Base-by-base conservation (phyloP, 1,140 invertebrate genomes). In the Archivesica marissinica region DNA sequence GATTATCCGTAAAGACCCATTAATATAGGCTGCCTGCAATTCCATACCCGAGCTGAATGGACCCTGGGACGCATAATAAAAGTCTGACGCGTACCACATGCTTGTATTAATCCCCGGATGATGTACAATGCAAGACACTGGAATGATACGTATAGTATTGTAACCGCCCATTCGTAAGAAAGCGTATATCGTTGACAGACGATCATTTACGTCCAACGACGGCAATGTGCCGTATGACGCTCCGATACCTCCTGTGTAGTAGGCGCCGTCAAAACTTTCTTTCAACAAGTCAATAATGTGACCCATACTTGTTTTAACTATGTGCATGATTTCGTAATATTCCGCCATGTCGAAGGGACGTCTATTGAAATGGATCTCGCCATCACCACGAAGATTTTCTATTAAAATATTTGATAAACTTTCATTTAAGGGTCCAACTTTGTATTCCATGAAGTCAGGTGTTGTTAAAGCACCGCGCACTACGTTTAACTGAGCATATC, bases 361-460 rank as follows among this genome's bases (percentile, higher is more conserved):
- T 7, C 33, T 15, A 28, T 85, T 85, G 41, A 85, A 85, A 52
- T 28, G 38, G 25, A 85, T 76, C 33, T 77, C 82, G 6, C 75
- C 82, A 20, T 85, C 74, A 28, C 33, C 54, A n/a, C 59, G 23
- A n/a, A 77, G n/a, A n/a, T 66, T 9, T 59, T 76, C 52, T n/a
- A 78, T 33, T 44, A 0, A 41, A 2, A 85, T 44, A 13, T 78
- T 44, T n/a, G 0, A n/a, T 4, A 39, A 2, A 4, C 25, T 41
- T 30, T 47, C 72, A 33, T 75, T 75, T 25, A 85, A 56, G 13
- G 82, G 74, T 23, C 82, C 82, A 11, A 85, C 64, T 38, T 85
- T 85, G 50, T 85, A 85, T 52, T 85, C 82, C 72, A 85, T 78
- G 33, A 85, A 9, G 47, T 85, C 82, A 13, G 68, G 68, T 6